Evolutionary conservation across 2,797 vertebrate genomes (phyloP), one percentile per base, ranked within the genome.

Genomic region (Avahi laniger): DNA sequence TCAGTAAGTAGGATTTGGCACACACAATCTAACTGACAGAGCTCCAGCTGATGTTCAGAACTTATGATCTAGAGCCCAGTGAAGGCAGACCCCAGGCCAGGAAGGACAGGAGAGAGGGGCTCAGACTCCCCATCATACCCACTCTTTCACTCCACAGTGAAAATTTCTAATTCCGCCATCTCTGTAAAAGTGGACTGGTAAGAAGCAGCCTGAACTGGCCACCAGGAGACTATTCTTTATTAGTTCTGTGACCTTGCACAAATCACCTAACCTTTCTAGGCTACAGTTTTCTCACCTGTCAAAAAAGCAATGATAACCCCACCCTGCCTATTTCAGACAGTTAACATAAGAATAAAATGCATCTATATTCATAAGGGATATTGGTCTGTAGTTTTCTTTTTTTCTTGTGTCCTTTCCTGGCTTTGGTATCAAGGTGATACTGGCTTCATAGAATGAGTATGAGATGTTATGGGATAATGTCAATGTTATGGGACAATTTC

Each of bases 281-380:
- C 6, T 48, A 3, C 22, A 65, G 41, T 69, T 57, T 80, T 7
- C 22, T 63, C 52, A 17, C 83, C n/a, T 91, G 43, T 78, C 33
- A 67, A 65, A 95, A 95, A 79, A 57, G 35, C 35, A 57, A 6
- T 18, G 87, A 43, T 69, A 94, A 90, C 41, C 33, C 52, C 8
- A 48, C 18, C n/a, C 33, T 88, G 67, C 54, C 65, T 73, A 59
- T 73, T 75, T 86, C 46, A 63, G 15, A 24, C 10, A 14, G 65
- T 57, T 91, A 48, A 59, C 85, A 41, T 41, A 78, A 95, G 30
- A 93, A 94, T 78, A n/a, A 94, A 96, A 92, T 52, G 24, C 26
- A 59, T 59, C 57, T 26, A 59, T 59, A 59, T 59, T 59, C 57
- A 59, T 28, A 28, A 28, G 24, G 24, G 57, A 59, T 59, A 59